Evolutionary conservation across 2,797 vertebrate genomes (phyloP).

Genomic region (Phrynocephalus guinanensis): DNA sequence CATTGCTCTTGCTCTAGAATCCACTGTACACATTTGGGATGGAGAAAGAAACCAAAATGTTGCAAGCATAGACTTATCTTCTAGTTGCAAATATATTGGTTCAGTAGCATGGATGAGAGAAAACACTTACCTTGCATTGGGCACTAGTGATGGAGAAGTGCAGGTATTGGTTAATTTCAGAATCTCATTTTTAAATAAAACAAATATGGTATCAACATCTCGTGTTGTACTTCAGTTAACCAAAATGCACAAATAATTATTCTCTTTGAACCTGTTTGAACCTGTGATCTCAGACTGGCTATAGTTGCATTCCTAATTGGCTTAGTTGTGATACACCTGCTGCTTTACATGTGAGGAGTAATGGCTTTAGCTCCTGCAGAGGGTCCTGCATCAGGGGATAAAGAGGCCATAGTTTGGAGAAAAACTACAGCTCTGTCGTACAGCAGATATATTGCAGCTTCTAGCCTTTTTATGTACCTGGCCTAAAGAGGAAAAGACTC

Average conservation of each 20-base stretch:
- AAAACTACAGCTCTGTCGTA: too few relatives aligned
- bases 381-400: too few relatives aligned
- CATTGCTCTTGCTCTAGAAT: slow-evolving; percentile 80
- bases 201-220: not conserved
- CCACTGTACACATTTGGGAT: slow-evolving; percentile 79
- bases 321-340: not conserved
- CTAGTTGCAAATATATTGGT: slow-evolving; percentile 70
- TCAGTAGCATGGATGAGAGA: slow-evolving; percentile 82
- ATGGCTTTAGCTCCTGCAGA: not conserved
- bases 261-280: too few relatives aligned
- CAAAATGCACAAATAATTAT: not conserved
- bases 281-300: not conserved
- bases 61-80: slow-evolving; percentile 70
- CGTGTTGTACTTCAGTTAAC: not conserved
- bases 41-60: slow-evolving; percentile 62
- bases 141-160: slow-evolving; percentile 80
- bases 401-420: too few relatives aligned
- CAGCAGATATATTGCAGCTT: too few relatives aligned
- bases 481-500: too few relatives aligned
- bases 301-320: not conserved
- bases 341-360: not conserved
- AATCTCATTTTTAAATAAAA: slow-evolving; percentile 20
- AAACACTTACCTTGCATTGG: slow-evolving; percentile 77
- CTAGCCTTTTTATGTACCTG: too few relatives aligned
- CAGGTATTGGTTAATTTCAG: slow-evolving; percentile 72